phyloP scores from a whole-genome alignment of 2,113 vertebrate species.

The Takifugu bimaculatus region DNA sequence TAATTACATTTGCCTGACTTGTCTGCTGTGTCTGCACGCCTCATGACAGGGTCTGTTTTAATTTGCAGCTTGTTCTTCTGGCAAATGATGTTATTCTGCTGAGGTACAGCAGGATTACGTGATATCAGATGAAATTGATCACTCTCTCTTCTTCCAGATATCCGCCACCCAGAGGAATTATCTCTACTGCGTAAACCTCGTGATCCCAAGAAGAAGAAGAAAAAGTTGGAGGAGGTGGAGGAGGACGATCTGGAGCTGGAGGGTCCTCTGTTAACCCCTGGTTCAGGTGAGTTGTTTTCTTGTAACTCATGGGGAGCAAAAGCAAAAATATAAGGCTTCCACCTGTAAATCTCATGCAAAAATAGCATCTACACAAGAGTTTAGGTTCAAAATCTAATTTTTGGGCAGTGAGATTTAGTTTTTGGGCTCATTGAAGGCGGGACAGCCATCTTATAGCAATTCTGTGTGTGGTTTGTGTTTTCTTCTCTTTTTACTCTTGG shows the following conservation, averaged over 20 bases:
- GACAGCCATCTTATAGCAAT: no score
- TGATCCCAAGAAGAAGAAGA: conserved; percentile 99
- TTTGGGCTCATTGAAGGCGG: conserved; percentile 5
- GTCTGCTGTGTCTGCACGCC: conserved; percentile 2
- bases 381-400: conserved; percentile 7
- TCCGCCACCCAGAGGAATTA: conserved; percentile 96
- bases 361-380: neutral
- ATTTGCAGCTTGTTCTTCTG: conserved; percentile 13
- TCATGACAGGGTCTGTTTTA: conserved; percentile 18
- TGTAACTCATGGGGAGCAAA: neutral
- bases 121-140: conserved; percentile 11
- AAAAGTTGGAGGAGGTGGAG: conserved; percentile 92
- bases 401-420: conserved; percentile 3
- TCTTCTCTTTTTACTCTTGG: no score
- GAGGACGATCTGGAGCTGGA: conserved; percentile 90
- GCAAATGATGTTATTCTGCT: conserved; percentile 21
- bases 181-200: conserved; percentile 95
- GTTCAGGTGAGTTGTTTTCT: conserved; percentile 79
- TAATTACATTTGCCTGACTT: conserved; percentile 7
- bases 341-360: no score
- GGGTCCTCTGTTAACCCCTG: conserved; percentile 91
- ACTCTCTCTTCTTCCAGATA: conserved; percentile 74
- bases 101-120: neutral
- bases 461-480: no score
- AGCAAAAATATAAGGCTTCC: no score